phyloP scores from a whole-genome alignment of 2,888 invertebrate species.

The Mystacides longicornis region DNA sequence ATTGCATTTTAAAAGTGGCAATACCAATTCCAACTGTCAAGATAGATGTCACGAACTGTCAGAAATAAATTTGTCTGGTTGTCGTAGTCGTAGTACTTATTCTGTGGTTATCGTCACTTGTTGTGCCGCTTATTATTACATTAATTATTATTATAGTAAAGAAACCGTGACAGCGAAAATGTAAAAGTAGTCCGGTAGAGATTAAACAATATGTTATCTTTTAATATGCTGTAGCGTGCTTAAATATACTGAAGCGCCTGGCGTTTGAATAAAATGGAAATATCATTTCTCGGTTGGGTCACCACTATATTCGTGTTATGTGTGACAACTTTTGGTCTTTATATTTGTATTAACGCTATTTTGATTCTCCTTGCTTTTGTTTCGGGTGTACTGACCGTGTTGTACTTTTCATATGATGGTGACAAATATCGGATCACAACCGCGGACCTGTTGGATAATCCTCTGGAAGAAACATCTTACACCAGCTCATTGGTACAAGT shows the following conservation, averaged over 20 bases:
- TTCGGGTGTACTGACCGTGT: conserved; percentile 31
- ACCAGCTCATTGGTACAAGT: conserved; percentile 36
- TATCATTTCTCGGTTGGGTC: conserved; percentile 32
- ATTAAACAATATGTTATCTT: no score
- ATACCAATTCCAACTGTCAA: no score
- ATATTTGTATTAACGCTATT: conserved; percentile 34
- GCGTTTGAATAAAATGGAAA: conserved; percentile 11
- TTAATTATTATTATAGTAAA: not conserved
- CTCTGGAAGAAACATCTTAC: conserved; percentile 41
- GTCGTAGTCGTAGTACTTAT: no score
- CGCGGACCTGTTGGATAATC: conserved; percentile 41
- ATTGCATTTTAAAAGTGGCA: no score
- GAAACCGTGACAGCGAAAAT: not conserved
- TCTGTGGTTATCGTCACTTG: no score
- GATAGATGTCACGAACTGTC: not conserved
- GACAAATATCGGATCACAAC: conserved; percentile 31
- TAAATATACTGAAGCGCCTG: no score
- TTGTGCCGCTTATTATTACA: not conserved
- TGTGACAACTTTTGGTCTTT: conserved; percentile 37
- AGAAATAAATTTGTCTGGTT: no score
- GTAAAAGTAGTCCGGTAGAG: not conserved
- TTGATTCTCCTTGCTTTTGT: conserved; percentile 32
- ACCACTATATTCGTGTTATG: conserved; percentile 35
- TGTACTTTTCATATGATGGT: conserved; percentile 37
- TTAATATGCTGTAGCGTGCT: no score